These are phyloP conservation scores for Oscheius sp. DNA, from an alignment of 2,888 invertebrate genomes.

Conservation along the genomic window DNA sequence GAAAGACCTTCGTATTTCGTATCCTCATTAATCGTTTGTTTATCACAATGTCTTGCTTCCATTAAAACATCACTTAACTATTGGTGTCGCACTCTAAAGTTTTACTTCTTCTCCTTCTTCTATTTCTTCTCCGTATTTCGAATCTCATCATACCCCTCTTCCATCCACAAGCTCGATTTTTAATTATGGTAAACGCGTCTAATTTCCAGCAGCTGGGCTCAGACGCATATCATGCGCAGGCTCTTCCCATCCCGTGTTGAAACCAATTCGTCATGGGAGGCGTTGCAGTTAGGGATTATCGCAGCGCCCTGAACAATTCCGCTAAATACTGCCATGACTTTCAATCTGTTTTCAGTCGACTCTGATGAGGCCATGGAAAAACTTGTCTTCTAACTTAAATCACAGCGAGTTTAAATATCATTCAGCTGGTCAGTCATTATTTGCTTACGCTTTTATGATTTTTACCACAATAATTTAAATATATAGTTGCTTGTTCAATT, in stretches of 20 bases:
- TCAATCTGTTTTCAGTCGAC: slow-evolving; percentile 22
- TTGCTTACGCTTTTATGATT: too few species aligned
- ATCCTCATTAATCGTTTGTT: slow-evolving; percentile 10
- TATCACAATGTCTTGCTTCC: slow-evolving; percentile 6
- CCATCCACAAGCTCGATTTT: background rate
- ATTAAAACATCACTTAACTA: slow-evolving; percentile 13
- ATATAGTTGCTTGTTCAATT: background rate
- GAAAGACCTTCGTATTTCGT: too few species aligned
- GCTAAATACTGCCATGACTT: slow-evolving; percentile 30
- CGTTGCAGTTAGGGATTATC: slow-evolving; percentile 28
- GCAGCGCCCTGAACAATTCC: slow-evolving; percentile 28
- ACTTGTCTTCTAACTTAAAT: too few species aligned
- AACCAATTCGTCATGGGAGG: slow-evolving; percentile 28
- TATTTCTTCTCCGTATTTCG: background rate
- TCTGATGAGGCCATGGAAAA: slow-evolving; percentile 21
- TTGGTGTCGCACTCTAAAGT: background rate
- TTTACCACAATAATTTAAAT: too few species aligned
- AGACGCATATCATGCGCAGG: slow-evolving; percentile 9
- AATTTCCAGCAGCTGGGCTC: slow-evolving; percentile 24
- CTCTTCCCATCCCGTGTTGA: slow-evolving; percentile 8
- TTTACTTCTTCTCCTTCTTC: background rate
- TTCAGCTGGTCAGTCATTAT: too few species aligned
- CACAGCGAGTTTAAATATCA: too few species aligned
- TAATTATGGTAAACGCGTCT: slow-evolving; percentile 26
- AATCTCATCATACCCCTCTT: background rate